Evolutionary conservation across 2,113 vertebrate genomes (phyloP), one percentile per base, ranked within the genome.

Genomic region (Scophthalmus maximus): DNA sequence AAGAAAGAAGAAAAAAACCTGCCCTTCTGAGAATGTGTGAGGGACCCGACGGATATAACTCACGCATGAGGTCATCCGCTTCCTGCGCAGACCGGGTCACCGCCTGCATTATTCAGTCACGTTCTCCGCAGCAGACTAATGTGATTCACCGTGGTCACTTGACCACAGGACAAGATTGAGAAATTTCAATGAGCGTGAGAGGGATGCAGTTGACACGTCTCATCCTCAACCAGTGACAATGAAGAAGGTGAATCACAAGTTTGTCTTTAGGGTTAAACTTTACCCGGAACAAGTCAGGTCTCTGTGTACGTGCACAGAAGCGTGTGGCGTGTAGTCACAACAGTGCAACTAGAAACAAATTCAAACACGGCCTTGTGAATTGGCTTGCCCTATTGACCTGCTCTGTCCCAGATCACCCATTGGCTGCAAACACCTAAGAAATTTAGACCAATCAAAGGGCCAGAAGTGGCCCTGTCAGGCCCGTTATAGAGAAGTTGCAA

Each of bases 191-290:
- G 3, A 42, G 34, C 9, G 9, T 3, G n/a, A 61, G 8, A 3
- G 8, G 15, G 59, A 50, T 8, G 6, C 0, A 27, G 27, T 18
- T 63, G 25, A 3, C 11, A 22, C 72, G 79, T 76, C 53, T 46
- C 70, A 44, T 4, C 22, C 8, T 29, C 1, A 70, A n/a, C 20
- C 52, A 42, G 29, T 5, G n/a, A n/a, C n/a, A n/a, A n/a, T n/a
- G n/a, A n/a, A n/a, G n/a, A n/a, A n/a, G n/a, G n/a, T 60, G 47
- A 76, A 34, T 49, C 57, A 68, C n/a, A 14, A 57, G 23, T 34
- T n/a, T n/a, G n/a, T n/a, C n/a, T n/a, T n/a, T n/a, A n/a, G n/a
- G n/a, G n/a, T n/a, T 14, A 3, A 1, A 17, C 15, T 8, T n/a
- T 6, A 56, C n/a, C 6, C 44, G 15, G 23, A 60, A n/a, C n/a